Percentiles rank a stretch among this genome's conserved stretches.
Evolutionary conservation across 2,113 vertebrate genomes (phyloP).

Genomic region (Apodemus sylvaticus): DNA sequence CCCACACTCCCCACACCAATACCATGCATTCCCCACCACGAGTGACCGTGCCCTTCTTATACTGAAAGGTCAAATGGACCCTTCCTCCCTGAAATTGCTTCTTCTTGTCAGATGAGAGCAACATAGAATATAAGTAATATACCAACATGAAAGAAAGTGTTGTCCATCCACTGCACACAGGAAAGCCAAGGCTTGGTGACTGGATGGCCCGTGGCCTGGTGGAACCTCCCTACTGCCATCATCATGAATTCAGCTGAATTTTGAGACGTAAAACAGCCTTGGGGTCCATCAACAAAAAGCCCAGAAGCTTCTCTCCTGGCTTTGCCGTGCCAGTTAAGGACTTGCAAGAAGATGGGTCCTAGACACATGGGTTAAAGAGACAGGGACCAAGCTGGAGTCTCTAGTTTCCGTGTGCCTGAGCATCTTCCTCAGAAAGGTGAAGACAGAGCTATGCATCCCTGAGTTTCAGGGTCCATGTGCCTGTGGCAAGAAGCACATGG

Average conservation of each 20-base stretch:
- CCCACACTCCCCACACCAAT: neutral
- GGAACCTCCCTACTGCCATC: too few relatives aligned
- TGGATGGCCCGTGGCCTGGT: too few relatives aligned
- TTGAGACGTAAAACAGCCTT: neutral
- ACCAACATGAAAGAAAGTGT: neutral
- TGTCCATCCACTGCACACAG: neutral
- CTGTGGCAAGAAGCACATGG: neutral
- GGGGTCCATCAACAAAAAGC: neutral
- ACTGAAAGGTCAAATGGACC: too few relatives aligned
- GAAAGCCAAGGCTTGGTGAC: neutral
- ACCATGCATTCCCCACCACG: too few relatives aligned
- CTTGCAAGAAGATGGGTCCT: neutral
- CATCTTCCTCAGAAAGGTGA: neutral
- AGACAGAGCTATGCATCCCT: neutral
- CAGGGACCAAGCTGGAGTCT: neutral
- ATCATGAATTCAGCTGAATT: neutral
- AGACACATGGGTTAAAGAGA: neutral
- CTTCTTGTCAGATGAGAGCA: neutral
- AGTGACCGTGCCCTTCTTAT: neutral
- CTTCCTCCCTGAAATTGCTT: neutral
- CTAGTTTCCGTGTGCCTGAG: neutral
- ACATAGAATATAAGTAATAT: neutral
- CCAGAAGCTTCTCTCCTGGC: too few relatives aligned
- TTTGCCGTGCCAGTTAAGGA: fast-evolving
- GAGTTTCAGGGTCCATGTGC: neutral